Evolutionary conservation across 2,888 invertebrate genomes (phyloP), one percentile per base, ranked within the genome.

Genomic region (Euproctis similis): DNA sequence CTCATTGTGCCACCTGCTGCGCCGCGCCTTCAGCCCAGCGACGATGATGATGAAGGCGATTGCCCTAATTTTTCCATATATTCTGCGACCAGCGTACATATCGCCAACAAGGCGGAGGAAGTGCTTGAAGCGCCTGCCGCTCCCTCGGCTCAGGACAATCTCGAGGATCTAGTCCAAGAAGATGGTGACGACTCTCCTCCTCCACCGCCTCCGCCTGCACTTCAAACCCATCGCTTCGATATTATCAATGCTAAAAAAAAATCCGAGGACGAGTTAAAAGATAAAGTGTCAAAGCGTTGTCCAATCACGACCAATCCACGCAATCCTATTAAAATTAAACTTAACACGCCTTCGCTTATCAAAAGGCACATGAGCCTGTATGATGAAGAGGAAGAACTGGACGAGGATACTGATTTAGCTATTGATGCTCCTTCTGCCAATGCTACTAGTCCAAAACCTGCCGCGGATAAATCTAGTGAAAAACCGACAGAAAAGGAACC

Each of bases 51-150:
- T 9, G 89, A 88, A 30, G 90, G 91, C 1, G 92, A 91, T 49
- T 94, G 94, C 67, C 94, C 94, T 3, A 94, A 94, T 68, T 93
- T 93, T 66, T 92, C 92, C 7, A 92, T 94, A 43, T 94, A 94
- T 71, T 94, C 94, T 0, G 90, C 91, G 5, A 89, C 92, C 50
- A 93, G 93, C 36, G 90, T 93, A 58, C 90, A 91, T 45, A 87
- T 92, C 27, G 91, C 91, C 1, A 86, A 88, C 45, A 86, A 81
- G 36, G 8, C 45, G 12, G 51, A 46, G 13, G 50, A 52, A 9
- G 26, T 36, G 8, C 42, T 50, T 4, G 20, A 34, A 24, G 35
- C 32, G 24, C 44, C 33, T 35, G 27, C 19, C 36, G 36, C 17
- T 45, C 28, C 32, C 24, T 39, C 21, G 24, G 39, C 22, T 25